Evolutionary conservation across 2,113 vertebrate genomes (phyloP).

Genomic region (Okapia johnstoni): DNA sequence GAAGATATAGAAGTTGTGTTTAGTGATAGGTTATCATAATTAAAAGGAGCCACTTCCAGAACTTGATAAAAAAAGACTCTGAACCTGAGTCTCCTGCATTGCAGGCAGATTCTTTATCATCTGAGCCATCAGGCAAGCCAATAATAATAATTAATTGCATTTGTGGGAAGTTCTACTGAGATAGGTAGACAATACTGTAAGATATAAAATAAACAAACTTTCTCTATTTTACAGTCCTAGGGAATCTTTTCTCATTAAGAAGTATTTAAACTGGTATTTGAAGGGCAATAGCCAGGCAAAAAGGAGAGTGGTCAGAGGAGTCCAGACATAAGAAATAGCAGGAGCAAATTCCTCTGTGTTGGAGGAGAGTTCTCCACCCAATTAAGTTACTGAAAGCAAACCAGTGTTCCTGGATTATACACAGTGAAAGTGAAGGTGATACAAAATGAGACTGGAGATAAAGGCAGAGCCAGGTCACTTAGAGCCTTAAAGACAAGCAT

Average conservation of each 20-base stretch:
- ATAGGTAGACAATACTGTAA: not conserved
- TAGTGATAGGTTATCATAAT: not conserved
- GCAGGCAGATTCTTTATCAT: not conserved
- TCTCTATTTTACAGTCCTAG: not conserved
- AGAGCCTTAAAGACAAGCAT: not conserved
- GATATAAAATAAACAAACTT: not conserved
- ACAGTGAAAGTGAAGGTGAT: not conserved
- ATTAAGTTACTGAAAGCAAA: not conserved
- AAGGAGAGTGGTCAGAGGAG: not conserved
- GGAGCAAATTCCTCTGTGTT: not conserved
- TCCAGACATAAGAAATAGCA: not conserved
- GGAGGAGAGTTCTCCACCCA: not conserved
- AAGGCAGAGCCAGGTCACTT: not conserved
- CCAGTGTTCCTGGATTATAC: not conserved
- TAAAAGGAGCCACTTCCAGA: not conserved
- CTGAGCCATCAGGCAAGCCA: not conserved
- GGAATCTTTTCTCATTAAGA: not conserved
- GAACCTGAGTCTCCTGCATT: not conserved
- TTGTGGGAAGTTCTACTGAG: not conserved
- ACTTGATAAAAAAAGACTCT: not conserved
- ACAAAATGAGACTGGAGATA: not conserved
- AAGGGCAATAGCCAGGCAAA: not conserved
- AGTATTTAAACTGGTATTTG: not conserved
- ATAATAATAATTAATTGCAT: not conserved
- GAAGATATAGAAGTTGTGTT: not conserved